These are phyloP conservation scores for Schizaphis graminum DNA, from an alignment of 2,888 invertebrate species.

Conservation along the genomic window DNA sequence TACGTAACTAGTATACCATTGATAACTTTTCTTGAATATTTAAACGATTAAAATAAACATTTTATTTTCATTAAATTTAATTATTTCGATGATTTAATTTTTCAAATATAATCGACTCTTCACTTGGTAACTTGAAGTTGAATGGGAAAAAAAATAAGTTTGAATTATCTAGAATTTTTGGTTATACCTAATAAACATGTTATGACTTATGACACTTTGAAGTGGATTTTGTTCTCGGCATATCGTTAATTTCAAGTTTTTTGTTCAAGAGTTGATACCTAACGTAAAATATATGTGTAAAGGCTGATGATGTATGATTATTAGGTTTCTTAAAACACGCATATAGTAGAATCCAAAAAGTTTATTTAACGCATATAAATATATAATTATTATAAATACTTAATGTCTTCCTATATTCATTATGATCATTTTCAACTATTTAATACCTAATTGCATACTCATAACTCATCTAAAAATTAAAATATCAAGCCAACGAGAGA, in stretches of 20 bases:
- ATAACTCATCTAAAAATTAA: too few relatives aligned
- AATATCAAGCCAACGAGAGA: too few relatives aligned
- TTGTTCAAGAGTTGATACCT: not conserved
- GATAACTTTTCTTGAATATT: not conserved
- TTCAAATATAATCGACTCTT: not conserved
- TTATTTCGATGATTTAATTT: not conserved
- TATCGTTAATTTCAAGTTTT: not conserved
- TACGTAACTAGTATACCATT: not conserved
- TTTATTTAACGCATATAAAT: too few relatives aligned
- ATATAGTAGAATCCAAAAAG: too few relatives aligned
- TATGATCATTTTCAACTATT: too few relatives aligned
- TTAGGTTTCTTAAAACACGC: not conserved
- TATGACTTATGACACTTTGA: not conserved
- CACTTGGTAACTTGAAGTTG: not conserved
- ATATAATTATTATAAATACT: too few relatives aligned
- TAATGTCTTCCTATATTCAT: too few relatives aligned
- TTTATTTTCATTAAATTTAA: not conserved
- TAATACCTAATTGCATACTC: too few relatives aligned
- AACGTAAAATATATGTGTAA: not conserved
- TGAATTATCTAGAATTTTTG: not conserved
- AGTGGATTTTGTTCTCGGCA: not conserved
- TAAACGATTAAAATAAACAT: not conserved
- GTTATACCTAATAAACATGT: not conserved
- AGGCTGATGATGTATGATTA: not conserved
- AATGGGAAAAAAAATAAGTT: not conserved